A percentile compares a stretch with the other conserved stretches of the same genome.
Conservation (phyloP, 2,888 invertebrate genomes). For the Nezara viridula region DNA sequence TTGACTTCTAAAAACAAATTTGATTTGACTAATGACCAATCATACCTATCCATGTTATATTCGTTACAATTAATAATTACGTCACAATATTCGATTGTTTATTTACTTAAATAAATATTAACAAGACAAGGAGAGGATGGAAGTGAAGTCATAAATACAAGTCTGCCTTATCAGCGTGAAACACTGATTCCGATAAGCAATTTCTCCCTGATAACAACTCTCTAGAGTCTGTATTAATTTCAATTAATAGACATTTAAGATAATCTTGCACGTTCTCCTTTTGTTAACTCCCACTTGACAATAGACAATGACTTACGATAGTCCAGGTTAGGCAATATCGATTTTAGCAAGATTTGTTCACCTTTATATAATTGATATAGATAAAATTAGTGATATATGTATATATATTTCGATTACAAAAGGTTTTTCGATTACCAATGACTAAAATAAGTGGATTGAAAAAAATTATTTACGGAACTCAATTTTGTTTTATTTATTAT, state of each 20-base stretch:
- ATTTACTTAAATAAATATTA: conserved; percentile 15
- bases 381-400: background rate
- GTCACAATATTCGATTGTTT: background rate
- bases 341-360: background rate
- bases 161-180: conserved; percentile 37
- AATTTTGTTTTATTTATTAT: too few species aligned
- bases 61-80: background rate
- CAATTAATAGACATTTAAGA: conserved; percentile 41
- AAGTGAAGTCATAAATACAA: conserved; percentile 21
- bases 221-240: conserved; percentile 31
- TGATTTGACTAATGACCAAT: too few species aligned
- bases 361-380: background rate
- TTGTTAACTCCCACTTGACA: conserved; percentile 42
- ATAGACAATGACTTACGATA: conserved; percentile 49
- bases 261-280: conserved; percentile 29
- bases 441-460: too few species aligned
- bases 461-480: too few species aligned
- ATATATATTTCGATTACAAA: background rate
- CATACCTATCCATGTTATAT: too few species aligned
- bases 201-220: background rate
- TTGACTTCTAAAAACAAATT: too few species aligned
- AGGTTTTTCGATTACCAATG: too few species aligned
- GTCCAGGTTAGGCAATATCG: conserved; percentile 22
- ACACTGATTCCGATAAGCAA: conserved; percentile 28
- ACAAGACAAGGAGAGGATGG: background rate